phyloP scores from a whole-genome alignment of 2,888 invertebrate species.

The Hetaerina titia region DNA sequence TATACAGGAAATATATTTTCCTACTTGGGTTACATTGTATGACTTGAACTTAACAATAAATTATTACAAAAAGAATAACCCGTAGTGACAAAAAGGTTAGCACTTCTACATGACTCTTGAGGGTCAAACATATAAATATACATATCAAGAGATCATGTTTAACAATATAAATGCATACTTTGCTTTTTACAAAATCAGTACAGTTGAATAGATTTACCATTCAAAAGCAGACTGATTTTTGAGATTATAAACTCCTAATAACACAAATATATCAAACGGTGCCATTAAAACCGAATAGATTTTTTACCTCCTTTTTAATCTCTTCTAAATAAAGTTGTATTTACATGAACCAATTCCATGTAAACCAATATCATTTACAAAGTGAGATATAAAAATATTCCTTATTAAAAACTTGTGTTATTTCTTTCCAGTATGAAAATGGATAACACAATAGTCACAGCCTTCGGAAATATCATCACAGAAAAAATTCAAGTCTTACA shows the following conservation, averaged over 20 bases:
- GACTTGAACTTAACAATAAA: neutral
- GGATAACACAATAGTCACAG: constrained; percentile 10
- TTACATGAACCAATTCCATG: neutral
- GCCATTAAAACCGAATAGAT: neutral
- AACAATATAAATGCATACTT: neutral
- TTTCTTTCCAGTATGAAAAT: neutral
- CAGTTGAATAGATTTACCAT: neutral
- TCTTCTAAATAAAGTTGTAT: neutral
- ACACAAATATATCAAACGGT: neutral
- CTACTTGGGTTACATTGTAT: neutral
- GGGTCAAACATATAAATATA: neutral
- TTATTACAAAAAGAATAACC: neutral
- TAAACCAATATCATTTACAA: neutral
- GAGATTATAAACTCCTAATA: neutral
- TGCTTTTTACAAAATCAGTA: neutral
- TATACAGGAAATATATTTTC: neutral
- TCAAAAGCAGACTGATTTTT: neutral
- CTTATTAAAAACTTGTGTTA: neutral
- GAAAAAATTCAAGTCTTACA: neutral
- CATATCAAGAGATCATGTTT: neutral
- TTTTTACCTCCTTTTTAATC: neutral
- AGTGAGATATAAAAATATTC: constrained; percentile 13
- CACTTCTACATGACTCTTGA: neutral
- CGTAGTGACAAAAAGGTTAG: neutral
- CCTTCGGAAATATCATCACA: neutral